Evolutionary conservation across 2,888 invertebrate species (phyloP), one percentile per base, ranked within the genome.

Genomic region (Drosophila incognita): DNA sequence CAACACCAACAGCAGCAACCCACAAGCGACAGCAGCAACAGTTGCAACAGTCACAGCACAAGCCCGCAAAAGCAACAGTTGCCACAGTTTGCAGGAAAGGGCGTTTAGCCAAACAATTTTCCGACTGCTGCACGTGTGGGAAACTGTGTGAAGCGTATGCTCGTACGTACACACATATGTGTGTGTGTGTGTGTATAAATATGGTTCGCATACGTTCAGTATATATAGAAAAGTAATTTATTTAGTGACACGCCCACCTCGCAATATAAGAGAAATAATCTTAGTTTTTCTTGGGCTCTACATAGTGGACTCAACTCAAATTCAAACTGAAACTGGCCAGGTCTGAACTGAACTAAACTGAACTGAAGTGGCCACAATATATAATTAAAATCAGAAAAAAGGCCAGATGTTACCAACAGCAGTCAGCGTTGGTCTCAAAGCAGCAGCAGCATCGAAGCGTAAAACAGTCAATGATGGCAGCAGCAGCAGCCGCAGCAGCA

Each of bases 201-300:
- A 66, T 66, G 56, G 57, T 21, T 42, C 67, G 67, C 56, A 57
- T 57, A 68, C 56, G 59, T 68, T 52, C 38, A 46, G 38, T 77
- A 78, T 76, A 79, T 89, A 87, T 89, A 89, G 87, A 89, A 87
- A 87, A 87, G 87, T 89, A 87, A 87, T 87, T 87, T 87, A 87
- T 89, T 87, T 87, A 85, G 89, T 74, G 87, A 76, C 87, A 87
- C 87, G 87, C 87, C 87, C 87, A 82, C 80, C 73, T 66, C 42
- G 74, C 84, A 82, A 87, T 82, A 83, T 83, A 81, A 87, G 79
- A 79, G 72, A 82, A 82, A 82, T 80, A 82, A 82, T 82, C 82
- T 82, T 85, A 87, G 85, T 87, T 89, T 89, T 87, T 79, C 81
- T 81, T 74, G 69, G 40, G 29, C 56, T 42, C 48, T 38, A 46